Conservation (phyloP, 2,113 vertebrate genomes). For the Grammomys dolichurus region DNA sequence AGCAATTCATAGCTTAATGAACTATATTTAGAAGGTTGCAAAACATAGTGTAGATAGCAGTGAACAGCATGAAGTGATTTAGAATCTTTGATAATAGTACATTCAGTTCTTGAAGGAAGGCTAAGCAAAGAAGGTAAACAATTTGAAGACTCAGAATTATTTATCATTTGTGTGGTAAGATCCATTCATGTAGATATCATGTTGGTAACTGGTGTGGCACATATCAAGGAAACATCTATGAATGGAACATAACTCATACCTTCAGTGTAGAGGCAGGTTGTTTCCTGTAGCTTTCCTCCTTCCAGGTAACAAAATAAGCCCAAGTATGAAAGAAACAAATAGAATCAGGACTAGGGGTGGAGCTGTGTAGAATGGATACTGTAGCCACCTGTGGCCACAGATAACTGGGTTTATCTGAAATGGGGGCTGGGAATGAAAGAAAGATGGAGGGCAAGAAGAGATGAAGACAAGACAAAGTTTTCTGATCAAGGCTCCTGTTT, state of each 20-base stretch:
- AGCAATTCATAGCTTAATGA: not conserved
- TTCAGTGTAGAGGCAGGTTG: not conserved
- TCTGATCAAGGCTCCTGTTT: no score
- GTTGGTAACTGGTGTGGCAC: no score
- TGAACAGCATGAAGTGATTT: fast-evolving
- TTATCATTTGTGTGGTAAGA: not conserved
- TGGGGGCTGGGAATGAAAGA: no score
- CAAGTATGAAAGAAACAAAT: not conserved
- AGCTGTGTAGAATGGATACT: not conserved
- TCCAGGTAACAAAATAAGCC: not conserved
- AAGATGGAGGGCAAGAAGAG: no score
- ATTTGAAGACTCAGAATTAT: not conserved
- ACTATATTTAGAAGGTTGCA: not conserved
- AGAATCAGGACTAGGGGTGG: not conserved
- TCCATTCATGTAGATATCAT: not conserved
- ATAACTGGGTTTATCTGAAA: no score
- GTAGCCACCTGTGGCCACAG: no score
- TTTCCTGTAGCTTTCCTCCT: not conserved
- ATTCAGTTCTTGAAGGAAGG: not conserved
- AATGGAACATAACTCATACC: not conserved
- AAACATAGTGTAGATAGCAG: not conserved
- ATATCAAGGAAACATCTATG: not conserved
- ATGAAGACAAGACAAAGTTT: no score
- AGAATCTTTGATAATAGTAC: not conserved
- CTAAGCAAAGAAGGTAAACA: not conserved